A percentile compares a stretch with the other conserved stretches of the same genome.
Evolutionary conservation across 2,888 invertebrate genomes (phyloP).

Genomic region (Ormyrus rosae): DNA sequence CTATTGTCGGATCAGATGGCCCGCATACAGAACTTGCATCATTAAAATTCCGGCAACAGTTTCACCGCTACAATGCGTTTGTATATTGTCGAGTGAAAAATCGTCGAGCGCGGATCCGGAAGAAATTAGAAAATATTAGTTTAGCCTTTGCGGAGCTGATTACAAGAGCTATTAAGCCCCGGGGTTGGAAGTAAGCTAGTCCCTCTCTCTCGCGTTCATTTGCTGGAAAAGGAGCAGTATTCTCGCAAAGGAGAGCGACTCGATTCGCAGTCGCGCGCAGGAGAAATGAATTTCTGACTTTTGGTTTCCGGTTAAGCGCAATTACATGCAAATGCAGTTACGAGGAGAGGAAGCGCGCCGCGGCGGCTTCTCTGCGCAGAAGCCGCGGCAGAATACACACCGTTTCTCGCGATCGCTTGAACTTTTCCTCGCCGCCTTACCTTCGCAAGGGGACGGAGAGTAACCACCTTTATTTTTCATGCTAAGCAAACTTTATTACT

Average conservation of each 20-base stretch:
- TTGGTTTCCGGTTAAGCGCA: conserved; percentile 13
- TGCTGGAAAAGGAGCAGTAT: too few species aligned
- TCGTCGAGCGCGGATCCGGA: too few species aligned
- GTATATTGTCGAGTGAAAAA: too few species aligned
- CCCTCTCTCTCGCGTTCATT: too few species aligned
- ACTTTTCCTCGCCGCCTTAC: neutral
- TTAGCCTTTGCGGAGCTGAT: too few species aligned
- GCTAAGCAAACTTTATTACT: conserved; percentile 15
- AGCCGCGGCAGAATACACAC: neutral
- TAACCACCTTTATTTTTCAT: conserved; percentile 18
- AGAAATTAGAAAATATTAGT: too few species aligned
- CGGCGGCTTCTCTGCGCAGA: too few species aligned
- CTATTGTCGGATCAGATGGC: conserved; percentile 4
- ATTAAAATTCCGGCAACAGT: neutral
- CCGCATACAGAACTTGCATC: neutral
- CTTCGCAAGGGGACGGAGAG: neutral
- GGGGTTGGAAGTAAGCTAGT: neutral
- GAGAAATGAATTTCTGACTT: conserved; percentile 16
- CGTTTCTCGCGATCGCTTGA: neutral
- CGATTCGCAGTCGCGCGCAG: neutral
- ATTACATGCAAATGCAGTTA: conserved; percentile 22
- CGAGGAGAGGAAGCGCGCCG: neutral
- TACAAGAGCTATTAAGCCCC: too few species aligned
- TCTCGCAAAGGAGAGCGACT: neutral
- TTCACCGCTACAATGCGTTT: neutral